Conservation (phyloP, 2,113 vertebrate genomes). For the Leptobrachium leishanense region DNA sequence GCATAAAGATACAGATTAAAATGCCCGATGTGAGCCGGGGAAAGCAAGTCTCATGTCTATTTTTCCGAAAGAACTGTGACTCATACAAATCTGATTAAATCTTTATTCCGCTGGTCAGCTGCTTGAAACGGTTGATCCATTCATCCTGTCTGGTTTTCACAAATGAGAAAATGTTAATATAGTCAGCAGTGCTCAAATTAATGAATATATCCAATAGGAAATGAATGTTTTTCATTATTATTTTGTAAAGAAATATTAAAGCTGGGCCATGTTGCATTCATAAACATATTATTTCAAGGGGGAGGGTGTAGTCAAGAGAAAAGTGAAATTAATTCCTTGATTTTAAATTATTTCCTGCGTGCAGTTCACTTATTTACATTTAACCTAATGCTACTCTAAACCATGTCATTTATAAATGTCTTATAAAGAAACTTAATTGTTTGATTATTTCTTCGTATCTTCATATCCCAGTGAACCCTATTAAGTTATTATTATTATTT, state of each 20-base stretch:
- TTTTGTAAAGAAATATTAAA: neutral
- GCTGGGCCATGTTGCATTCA: neutral
- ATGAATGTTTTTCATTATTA: neutral
- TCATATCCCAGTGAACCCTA: too few relatives aligned
- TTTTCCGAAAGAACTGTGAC: slow-evolving; percentile 25
- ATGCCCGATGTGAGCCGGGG: slow-evolving; percentile 8
- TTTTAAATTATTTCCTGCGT: too few relatives aligned
- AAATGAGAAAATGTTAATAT: slow-evolving; percentile 1
- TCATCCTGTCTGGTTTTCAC: neutral
- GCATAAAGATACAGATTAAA: slow-evolving; percentile 20
- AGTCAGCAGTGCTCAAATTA: neutral
- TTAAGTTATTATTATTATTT: too few relatives aligned
- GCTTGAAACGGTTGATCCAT: slow-evolving; percentile 6
- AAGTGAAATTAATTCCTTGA: too few relatives aligned
- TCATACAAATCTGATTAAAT: slow-evolving; percentile 8
- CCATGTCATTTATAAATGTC: too few relatives aligned
- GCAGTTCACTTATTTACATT: too few relatives aligned
- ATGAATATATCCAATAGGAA: neutral
- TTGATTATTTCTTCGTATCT: too few relatives aligned
- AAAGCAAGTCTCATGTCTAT: neutral
- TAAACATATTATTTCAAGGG: neutral
- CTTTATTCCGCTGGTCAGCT: slow-evolving; percentile 26
- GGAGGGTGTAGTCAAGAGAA: too few relatives aligned
- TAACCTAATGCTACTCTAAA: too few relatives aligned
- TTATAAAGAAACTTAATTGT: too few relatives aligned